Percentiles rank a stretch among this genome's conserved stretches.
phyloP scores from a whole-genome alignment of 2,797 vertebrate genomes.

The Phoebastria nigripes region DNA sequence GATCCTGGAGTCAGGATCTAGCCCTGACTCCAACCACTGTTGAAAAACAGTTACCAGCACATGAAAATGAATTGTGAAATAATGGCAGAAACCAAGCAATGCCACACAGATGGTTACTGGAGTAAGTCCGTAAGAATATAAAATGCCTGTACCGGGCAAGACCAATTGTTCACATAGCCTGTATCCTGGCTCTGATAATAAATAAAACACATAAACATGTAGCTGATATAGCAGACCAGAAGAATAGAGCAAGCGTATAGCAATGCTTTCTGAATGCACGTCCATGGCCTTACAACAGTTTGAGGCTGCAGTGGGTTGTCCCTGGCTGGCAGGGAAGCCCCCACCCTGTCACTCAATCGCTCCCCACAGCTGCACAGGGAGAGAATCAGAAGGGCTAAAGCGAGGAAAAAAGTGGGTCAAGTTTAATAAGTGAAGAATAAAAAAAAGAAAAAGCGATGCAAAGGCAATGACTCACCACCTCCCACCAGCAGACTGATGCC shows the following conservation, averaged over 20 bases:
- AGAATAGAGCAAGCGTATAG: neutral
- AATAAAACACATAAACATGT: neutral
- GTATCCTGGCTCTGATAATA: neutral
- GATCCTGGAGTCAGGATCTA: neutral
- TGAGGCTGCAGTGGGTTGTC: neutral
- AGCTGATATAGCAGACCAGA: neutral
- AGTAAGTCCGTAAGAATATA: neutral
- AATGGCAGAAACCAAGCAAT: neutral
- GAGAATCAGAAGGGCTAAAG: neutral
- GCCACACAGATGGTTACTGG: neutral
- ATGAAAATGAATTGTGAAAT: neutral
- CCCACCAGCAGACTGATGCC: neutral
- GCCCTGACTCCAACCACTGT: neutral
- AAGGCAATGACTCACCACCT: neutral
- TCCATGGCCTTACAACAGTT: neutral
- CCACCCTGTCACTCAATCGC: neutral
- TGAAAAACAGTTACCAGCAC: neutral
- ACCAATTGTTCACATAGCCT: neutral
- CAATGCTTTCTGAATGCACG: neutral
- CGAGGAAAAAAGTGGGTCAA: rapidly evolving
- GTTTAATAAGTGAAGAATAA: neutral
- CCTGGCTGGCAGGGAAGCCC: neutral
- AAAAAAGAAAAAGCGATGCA: neutral
- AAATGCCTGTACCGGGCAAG: neutral
- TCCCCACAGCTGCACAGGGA: neutral